Conservation (phyloP, 2,888 invertebrate species). For the Hirtodrosophila histrioides region DNA sequence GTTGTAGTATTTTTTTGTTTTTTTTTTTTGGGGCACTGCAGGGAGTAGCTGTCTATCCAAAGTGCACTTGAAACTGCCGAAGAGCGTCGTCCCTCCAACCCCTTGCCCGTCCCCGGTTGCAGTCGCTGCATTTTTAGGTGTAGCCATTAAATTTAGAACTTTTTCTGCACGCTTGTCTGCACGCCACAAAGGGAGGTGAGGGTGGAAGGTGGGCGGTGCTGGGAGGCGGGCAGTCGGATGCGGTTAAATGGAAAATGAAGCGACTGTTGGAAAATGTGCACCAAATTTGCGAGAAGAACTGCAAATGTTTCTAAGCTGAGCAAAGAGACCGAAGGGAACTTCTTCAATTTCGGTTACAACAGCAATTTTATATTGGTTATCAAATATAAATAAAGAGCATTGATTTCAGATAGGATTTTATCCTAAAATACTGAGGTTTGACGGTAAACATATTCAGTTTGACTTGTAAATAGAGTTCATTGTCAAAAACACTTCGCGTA, state of each 20-base stretch:
- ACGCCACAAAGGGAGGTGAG: constrained; percentile 46
- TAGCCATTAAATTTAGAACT: constrained; percentile 80
- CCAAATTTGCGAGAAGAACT: constrained; percentile 45
- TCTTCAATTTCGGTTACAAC: not conserved
- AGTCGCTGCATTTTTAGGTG: constrained; percentile 78
- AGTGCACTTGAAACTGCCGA: constrained; percentile 75
- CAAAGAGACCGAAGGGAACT: not conserved
- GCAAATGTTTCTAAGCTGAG: constrained; percentile 10
- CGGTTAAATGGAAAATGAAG: constrained; percentile 75
- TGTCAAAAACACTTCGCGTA: too few species aligned
- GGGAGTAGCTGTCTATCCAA: constrained; percentile 57
- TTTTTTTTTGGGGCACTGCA: constrained; percentile 32
- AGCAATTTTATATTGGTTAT: too few species aligned
- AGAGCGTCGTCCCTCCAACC: constrained; percentile 28
- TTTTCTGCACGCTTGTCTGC: constrained; percentile 78
- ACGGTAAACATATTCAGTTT: too few species aligned
- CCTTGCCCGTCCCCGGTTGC: constrained; percentile 47
- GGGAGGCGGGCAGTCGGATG: constrained; percentile 53
- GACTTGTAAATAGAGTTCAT: too few species aligned
- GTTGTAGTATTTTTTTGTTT: constrained; percentile 16
- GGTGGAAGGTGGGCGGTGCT: not conserved
- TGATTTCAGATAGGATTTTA: too few species aligned
- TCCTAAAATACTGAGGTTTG: too few species aligned
- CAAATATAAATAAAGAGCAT: too few species aligned
- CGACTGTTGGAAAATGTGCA: constrained; percentile 56